Base-by-base conservation (phyloP, 64 coral and sea anemone genomes). In the Stichodactyla helianthus region DNA sequence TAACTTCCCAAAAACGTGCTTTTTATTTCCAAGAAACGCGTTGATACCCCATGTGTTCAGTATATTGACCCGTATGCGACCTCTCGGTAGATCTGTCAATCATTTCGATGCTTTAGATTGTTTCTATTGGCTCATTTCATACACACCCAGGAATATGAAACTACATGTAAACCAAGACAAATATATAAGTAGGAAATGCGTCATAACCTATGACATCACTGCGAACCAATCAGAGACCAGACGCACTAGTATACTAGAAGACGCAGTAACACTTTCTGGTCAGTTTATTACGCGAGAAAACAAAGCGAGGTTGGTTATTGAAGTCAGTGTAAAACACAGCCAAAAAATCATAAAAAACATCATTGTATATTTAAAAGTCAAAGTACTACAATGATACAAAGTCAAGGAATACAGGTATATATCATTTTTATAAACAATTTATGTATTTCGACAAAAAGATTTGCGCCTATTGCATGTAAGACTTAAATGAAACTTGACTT, bases 111-210 rank as follows among this genome's bases (percentile, higher is more conserved):
- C 0, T 74, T 74, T 23, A 10, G 10, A 74, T 5, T 44, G 0
- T 26, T 74, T 31, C 11, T 31, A 74, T 74, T 74, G 68, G 68
- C 68, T 74, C 26, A 9, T 74, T 74, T 23, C 62, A 9, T 19
- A 71, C 68, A 74, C 68, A 74, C 68, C 68, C 68, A 74, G 13
- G 68, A 71, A 71, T 22, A 74, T 74, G 68, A 74, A 74, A 74
- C 68, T n/a, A 8, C 68, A n/a, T 26, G 68, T 58, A 58, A 58
- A 4, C 55, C 6, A 17, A 65, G 22, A 22, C 2, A 22, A n/a
- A 65, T 65, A 58, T 74, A 74, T 74, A 74, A 74, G 25, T 28
- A 74, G 68, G 68, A 74, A 27, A 5, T 74, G 25, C 68, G 68
- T 74, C 68, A 74, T 74, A 74, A 74, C 68, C 10, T 65, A 65